Percentiles rank a stretch among this genome's conserved stretches.
These are phyloP conservation scores for Gobiocypris rarus DNA, from an alignment of 2,113 vertebrate genomes.

Conservation along the genomic window DNA sequence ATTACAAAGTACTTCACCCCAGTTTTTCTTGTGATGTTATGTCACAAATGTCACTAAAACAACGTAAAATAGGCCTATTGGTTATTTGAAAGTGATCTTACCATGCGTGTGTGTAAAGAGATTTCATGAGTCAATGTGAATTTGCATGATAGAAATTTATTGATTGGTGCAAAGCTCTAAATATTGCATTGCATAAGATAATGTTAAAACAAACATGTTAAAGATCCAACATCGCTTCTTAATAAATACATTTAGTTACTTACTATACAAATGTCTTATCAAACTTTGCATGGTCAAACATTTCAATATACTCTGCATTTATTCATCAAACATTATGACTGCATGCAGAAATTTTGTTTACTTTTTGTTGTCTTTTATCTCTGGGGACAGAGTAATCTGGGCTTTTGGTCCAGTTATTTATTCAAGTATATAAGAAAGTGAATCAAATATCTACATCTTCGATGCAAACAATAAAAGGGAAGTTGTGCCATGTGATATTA, in stretches of 20 bases:
- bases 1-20: too few species aligned
- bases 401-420: neutral
- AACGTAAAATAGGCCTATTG: too few species aligned
- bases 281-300: neutral
- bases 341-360: neutral
- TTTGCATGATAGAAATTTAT: conserved; percentile 44
- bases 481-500: neutral
- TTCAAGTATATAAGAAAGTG: conserved; percentile 33
- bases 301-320: neutral
- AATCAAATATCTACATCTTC: neutral
- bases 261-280: conserved; percentile 49
- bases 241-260: conserved; percentile 26
- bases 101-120: too few species aligned
- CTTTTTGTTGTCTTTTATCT: neutral
- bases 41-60: too few species aligned
- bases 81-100: too few species aligned
- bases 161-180: conserved; percentile 26
- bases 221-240: conserved; percentile 6
- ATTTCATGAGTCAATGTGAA: neutral
- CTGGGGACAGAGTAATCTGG: neutral
- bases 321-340: neutral
- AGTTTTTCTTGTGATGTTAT: too few species aligned
- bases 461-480: neutral
- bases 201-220: neutral
- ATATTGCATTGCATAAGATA: conserved; percentile 28